phyloP scores from a whole-genome alignment of 2,888 invertebrate species.

The Ophion ellenae region DNA sequence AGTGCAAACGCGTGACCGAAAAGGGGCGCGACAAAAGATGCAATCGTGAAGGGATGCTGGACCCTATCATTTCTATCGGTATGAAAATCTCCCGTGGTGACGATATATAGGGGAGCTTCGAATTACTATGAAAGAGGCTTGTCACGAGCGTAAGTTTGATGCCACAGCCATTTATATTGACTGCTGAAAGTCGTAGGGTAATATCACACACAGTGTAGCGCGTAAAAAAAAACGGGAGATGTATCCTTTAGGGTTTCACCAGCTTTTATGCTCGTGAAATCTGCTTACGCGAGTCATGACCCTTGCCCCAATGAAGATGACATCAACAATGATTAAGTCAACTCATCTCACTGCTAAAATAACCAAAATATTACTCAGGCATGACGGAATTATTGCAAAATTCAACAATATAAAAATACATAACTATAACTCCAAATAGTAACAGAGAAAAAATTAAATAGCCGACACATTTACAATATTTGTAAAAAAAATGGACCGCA shows the following conservation, averaged over 20 bases:
- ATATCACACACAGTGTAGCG: background rate
- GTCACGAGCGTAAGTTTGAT: conserved; percentile 46
- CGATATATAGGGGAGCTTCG: conserved; percentile 47
- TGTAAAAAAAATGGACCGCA: too few species aligned
- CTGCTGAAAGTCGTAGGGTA: conserved; percentile 1
- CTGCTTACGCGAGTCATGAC: too few species aligned
- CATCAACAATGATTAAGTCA: background rate
- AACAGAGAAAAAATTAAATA: too few species aligned
- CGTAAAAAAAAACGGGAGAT: background rate
- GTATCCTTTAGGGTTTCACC: background rate
- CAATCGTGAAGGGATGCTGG: conserved; percentile 28
- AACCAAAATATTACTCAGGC: too few species aligned
- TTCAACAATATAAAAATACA: too few species aligned
- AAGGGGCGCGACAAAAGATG: conserved; percentile 59
- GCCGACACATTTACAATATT: too few species aligned
- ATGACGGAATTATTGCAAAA: too few species aligned
- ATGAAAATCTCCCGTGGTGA: conserved; percentile 44
- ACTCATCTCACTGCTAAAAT: too few species aligned
- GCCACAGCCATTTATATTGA: conserved; percentile 21
- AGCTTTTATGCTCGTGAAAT: too few species aligned
- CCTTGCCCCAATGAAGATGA: background rate
- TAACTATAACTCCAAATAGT: too few species aligned
- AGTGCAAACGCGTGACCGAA: conserved; percentile 32
- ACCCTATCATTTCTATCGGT: conserved; percentile 40
- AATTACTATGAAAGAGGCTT: conserved; percentile 62